These are phyloP conservation scores for Gorsachius goisagi DNA, from an alignment of 2,113 vertebrate genomes.

Conservation along the genomic window DNA sequence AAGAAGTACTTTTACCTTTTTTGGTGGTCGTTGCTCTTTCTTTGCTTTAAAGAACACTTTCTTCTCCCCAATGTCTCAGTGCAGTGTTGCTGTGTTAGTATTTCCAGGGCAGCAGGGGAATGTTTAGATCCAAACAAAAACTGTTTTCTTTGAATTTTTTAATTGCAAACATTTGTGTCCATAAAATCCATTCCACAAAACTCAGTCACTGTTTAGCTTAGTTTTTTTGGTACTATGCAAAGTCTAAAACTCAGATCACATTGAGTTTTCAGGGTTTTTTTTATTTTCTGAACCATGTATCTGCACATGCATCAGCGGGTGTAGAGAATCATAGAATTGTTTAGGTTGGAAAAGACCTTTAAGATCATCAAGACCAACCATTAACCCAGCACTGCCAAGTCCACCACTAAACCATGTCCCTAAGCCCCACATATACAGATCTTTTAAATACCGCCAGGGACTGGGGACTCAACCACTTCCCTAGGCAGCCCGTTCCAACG, in stretches of 20 bases:
- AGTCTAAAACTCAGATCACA: background rate
- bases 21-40: background rate
- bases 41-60: background rate
- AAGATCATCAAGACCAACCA: background rate
- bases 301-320: background rate
- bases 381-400: background rate
- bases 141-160: background rate
- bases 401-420: background rate
- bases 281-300: background rate
- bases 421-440: background rate
- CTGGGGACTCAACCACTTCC: background rate
- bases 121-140: constrained; percentile 12
- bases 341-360: background rate
- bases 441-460: background rate
- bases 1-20: background rate
- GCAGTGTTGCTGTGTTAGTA: background rate
- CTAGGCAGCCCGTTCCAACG: background rate
- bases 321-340: background rate
- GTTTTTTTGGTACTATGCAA: background rate
- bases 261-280: background rate
- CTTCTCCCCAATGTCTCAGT: background rate
- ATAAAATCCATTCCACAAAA: background rate
- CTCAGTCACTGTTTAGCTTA: background rate
- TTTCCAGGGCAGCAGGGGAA: constrained; percentile 9
- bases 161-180: background rate